Percentiles rank a stretch among this genome's conserved stretches.
phyloP scores from a whole-genome alignment of 2,888 invertebrate species.

The Euproctis similis region DNA sequence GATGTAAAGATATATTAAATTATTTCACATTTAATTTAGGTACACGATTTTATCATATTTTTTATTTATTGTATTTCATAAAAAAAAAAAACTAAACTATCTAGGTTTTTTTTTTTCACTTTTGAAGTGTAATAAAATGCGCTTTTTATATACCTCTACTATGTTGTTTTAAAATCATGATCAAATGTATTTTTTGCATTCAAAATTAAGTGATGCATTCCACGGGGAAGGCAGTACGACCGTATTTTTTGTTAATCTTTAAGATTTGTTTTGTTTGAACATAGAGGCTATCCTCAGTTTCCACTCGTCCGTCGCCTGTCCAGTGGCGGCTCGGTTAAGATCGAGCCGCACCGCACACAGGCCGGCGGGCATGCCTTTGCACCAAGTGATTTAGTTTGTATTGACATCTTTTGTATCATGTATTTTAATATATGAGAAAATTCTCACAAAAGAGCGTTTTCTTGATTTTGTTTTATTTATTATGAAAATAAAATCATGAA shows the following conservation, averaged over 20 bases:
- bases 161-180: constrained; percentile 69
- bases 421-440: constrained; percentile 65
- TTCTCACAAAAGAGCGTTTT: constrained; percentile 70
- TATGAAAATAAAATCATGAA: constrained; percentile 75
- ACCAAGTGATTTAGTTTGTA: constrained; percentile 77
- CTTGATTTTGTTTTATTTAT: constrained; percentile 69
- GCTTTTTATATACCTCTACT: constrained; percentile 72
- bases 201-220: constrained; percentile 61
- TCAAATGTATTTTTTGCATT: constrained; percentile 66
- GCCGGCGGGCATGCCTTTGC: constrained; percentile 75
- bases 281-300: constrained; percentile 71
- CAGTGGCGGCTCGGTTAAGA: constrained; percentile 33
- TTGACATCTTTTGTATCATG: constrained; percentile 75
- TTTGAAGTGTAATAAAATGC: constrained; percentile 64
- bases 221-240: constrained; percentile 52
- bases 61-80: constrained; percentile 67
- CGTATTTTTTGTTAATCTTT: constrained; percentile 61
- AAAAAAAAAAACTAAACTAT: constrained; percentile 67
- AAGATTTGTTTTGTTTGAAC: constrained; percentile 59
- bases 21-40: constrained; percentile 72
- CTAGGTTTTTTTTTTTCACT: constrained; percentile 56
- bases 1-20: constrained; percentile 73
- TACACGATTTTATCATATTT: constrained; percentile 64
- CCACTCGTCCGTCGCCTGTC: constrained; percentile 61
- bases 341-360: constrained; percentile 35